Conservation (phyloP, 2,113 vertebrate genomes). For the Syrrhaptes paradoxus region DNA sequence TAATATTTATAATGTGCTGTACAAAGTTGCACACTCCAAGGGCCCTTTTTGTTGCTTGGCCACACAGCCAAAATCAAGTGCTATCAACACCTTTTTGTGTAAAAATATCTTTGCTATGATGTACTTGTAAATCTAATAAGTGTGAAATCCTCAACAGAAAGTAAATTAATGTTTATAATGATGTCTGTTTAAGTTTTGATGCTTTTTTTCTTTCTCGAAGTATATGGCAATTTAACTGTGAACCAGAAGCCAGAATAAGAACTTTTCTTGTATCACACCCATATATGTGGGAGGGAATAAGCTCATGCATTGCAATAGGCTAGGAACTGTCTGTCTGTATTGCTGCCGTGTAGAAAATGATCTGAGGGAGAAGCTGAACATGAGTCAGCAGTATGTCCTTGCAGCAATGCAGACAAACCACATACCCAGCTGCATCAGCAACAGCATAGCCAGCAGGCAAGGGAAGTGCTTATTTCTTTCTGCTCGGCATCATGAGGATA, state of each 20-base stretch:
- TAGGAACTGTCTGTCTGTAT: neutral
- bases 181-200: neutral
- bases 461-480: neutral
- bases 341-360: neutral
- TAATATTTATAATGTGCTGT: neutral
- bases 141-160: neutral
- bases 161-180: neutral
- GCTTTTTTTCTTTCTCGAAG: neutral
- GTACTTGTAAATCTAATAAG: neutral
- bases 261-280: neutral
- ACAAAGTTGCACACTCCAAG: neutral
- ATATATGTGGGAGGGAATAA: neutral
- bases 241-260: neutral
- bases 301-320: neutral
- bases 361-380: conserved; percentile 14
- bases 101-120: neutral
- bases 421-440: neutral
- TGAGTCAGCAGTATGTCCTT: conserved; percentile 22
- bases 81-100: neutral
- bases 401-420: conserved; percentile 31
- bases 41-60: neutral
- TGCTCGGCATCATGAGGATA: neutral
- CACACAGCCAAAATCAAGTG: neutral
- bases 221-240: neutral
- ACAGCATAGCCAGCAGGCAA: neutral